Evolutionary conservation across 2,797 vertebrate genomes (phyloP).

Genomic region (Margarornis squamiger): DNA sequence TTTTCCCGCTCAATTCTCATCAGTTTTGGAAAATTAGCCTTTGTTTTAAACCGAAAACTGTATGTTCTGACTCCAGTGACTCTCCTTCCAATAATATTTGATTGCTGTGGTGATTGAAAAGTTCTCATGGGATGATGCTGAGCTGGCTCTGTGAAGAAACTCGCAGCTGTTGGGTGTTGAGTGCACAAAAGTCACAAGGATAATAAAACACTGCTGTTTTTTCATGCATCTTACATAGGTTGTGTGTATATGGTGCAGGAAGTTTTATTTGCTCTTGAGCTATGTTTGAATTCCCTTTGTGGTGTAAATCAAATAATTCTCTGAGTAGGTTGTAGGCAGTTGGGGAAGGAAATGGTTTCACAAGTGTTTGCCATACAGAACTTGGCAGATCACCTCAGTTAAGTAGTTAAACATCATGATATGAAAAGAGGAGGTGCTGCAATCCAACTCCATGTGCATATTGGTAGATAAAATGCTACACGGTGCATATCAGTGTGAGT

Average conservation of each 20-base stretch:
- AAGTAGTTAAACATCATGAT: slow-evolving; percentile 28
- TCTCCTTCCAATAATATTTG: background rate
- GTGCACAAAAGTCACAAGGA: background rate
- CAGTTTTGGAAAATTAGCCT: background rate
- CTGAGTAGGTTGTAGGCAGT: background rate
- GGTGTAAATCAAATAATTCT: slow-evolving; percentile 37
- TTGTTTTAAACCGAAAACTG: background rate
- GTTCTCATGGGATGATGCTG: background rate
- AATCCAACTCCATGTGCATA: background rate
- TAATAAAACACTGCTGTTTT: background rate
- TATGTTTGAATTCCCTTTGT: slow-evolving; percentile 38
- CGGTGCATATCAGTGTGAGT: background rate
- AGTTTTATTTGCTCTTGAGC: slow-evolving; percentile 38
- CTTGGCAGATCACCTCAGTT: slow-evolving; percentile 25
- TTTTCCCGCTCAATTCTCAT: background rate
- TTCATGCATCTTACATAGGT: background rate
- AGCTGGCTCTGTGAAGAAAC: background rate
- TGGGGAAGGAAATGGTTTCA: slow-evolving; percentile 62
- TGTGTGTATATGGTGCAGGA: background rate
- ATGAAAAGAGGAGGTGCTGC: background rate
- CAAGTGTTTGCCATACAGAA: slow-evolving; percentile 47
- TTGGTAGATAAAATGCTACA: background rate
- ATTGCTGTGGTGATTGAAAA: background rate
- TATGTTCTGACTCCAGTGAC: background rate
- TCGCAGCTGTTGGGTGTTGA: background rate